Percentiles rank a stretch among this genome's conserved stretches.
phyloP scores from a whole-genome alignment of 2,113 vertebrate species.

The Leptobrachium leishanense region DNA sequence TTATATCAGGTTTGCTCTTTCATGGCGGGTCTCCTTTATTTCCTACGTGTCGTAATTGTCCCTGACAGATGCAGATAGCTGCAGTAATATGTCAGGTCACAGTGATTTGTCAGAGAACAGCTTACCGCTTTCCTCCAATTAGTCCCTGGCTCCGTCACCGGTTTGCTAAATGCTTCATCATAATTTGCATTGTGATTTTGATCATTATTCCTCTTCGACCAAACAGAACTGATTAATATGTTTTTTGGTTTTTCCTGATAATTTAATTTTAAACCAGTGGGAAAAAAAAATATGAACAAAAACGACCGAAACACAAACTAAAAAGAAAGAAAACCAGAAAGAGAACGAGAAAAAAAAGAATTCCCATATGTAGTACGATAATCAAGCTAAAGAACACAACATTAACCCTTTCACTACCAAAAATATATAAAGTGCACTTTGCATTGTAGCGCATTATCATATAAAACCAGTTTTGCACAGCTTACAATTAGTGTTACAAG shows the following conservation, averaged over 20 bases:
- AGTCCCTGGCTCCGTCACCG: not conserved
- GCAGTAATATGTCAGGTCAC: not conserved
- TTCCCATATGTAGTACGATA: too few relatives aligned
- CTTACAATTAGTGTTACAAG: too few relatives aligned
- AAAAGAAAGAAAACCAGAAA: too few relatives aligned
- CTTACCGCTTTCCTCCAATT: not conserved
- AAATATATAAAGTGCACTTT: too few relatives aligned
- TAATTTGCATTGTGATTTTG: not conserved
- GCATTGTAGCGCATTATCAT: too few relatives aligned
- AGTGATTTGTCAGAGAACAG: not conserved
- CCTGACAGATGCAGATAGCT: not conserved
- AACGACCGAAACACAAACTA: too few relatives aligned
- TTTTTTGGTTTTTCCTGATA: not conserved
- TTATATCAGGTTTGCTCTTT: not conserved
- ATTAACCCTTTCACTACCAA: too few relatives aligned
- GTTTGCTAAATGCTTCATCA: not conserved
- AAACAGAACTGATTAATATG: not conserved
- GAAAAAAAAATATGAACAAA: too few relatives aligned
- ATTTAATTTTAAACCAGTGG: not conserved
- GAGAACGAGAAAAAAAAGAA: too few relatives aligned
- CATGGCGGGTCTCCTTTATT: not conserved
- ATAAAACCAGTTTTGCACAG: too few relatives aligned
- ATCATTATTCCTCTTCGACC: not conserved
- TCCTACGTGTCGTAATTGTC: not conserved
- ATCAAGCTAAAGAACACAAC: too few relatives aligned